Evolutionary conservation across 2,113 vertebrate genomes (phyloP).

Genomic region (Canis aureus): DNA sequence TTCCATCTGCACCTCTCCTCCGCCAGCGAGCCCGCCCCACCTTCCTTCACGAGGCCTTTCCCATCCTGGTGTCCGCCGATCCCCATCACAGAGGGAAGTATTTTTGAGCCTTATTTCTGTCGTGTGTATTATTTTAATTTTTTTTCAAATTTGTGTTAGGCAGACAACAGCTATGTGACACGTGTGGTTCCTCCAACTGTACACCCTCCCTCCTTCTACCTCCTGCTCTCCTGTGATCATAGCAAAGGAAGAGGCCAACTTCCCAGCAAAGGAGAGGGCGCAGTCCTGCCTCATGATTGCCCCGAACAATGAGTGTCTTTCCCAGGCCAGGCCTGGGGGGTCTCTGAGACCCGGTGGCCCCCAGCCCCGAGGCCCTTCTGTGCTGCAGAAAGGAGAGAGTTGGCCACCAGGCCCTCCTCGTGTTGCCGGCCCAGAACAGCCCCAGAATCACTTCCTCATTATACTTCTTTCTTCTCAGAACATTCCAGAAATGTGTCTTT

Average conservation of each 20-base stretch:
- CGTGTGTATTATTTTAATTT: not conserved
- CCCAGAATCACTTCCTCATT: not conserved
- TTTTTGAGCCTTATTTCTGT: conserved; percentile 16
- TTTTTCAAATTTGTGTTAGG: not conserved
- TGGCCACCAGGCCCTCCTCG: not conserved
- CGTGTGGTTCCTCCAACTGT: not conserved
- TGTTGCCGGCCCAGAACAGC: not conserved
- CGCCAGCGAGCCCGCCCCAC: fast-evolving
- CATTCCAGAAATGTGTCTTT: not conserved
- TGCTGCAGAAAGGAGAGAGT: not conserved
- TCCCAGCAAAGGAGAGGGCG: not conserved
- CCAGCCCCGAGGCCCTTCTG: not conserved
- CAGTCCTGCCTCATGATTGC: fast-evolving
- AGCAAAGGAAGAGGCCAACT: not conserved
- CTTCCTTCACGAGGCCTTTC: not conserved
- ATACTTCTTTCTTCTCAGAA: not conserved
- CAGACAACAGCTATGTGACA: not conserved
- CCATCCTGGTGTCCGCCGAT: not conserved
- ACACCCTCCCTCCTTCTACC: not conserved
- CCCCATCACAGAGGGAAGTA: not conserved
- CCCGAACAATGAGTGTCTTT: not conserved
- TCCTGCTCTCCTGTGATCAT: not conserved
- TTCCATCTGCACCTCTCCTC: not conserved
- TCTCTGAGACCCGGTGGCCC: not conserved
- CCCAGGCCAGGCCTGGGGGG: not conserved